A percentile compares a stretch with the other conserved stretches of the same genome.
These are phyloP conservation scores for Sphaerophoria rueppellii DNA, from an alignment of 2,888 invertebrate species.

Conservation along the genomic window DNA sequence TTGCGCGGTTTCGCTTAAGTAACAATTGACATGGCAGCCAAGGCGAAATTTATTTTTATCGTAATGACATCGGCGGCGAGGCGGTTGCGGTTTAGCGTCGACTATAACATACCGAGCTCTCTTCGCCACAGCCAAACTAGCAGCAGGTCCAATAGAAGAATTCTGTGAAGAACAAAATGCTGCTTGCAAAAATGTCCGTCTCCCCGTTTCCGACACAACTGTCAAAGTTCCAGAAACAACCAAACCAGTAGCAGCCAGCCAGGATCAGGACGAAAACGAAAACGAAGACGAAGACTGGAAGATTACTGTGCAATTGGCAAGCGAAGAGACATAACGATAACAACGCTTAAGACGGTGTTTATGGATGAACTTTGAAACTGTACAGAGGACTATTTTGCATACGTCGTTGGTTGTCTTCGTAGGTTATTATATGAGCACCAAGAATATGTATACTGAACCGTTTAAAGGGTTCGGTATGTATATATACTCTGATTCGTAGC, in stretches of 20 bases:
- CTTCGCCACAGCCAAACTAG: background rate
- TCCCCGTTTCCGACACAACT: conserved; percentile 68
- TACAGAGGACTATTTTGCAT: conserved; percentile 71
- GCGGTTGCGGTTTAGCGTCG: conserved; percentile 27
- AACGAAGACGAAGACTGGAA: background rate
- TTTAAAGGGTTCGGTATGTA: conserved; percentile 59
- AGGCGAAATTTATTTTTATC: conserved; percentile 75
- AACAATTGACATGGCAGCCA: conserved; percentile 74
- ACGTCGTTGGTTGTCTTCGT: conserved; percentile 24
- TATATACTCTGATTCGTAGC: conserved; percentile 61
- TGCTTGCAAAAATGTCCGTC: conserved; percentile 62
- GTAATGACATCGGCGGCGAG: conserved; percentile 73
- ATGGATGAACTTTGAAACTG: conserved; percentile 72
- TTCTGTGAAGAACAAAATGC: conserved; percentile 33
- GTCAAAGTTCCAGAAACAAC: conserved; percentile 68
- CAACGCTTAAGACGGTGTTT: conserved; percentile 64
- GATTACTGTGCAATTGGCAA: background rate
- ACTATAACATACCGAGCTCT: conserved; percentile 8
- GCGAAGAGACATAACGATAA: conserved; percentile 34
- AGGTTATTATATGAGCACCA: conserved; percentile 8
- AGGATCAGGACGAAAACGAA: conserved; percentile 50
- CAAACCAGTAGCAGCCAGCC: background rate
- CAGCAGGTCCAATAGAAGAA: background rate
- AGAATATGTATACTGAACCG: conserved; percentile 20
- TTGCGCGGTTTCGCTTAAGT: conserved; percentile 47